These are phyloP conservation scores for Girardinichthys multiradiatus DNA, from an alignment of 2,113 vertebrate genomes.

Conservation along the genomic window DNA sequence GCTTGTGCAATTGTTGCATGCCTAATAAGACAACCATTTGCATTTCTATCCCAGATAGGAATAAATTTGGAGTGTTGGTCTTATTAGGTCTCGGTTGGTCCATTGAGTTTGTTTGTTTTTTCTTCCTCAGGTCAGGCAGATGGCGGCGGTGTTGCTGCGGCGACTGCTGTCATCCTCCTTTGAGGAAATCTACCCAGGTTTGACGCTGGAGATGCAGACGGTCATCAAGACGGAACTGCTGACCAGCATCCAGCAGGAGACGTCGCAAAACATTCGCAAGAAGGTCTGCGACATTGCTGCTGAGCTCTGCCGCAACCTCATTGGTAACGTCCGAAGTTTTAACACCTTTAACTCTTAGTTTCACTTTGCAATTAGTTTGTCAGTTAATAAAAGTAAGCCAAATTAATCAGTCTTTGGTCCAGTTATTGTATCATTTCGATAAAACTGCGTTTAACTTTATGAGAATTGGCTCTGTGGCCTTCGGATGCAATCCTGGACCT, in stretches of 20 bases:
- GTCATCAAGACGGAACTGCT: constrained; percentile 93
- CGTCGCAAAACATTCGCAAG: constrained; percentile 90
- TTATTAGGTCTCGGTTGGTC: neutral
- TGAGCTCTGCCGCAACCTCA: constrained; percentile 93
- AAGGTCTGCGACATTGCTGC: constrained; percentile 97
- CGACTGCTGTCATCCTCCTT: constrained; percentile 95
- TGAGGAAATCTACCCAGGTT: constrained; percentile 93
- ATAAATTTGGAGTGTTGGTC: neutral
- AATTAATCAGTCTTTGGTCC: too few relatives aligned
- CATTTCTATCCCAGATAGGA: neutral
- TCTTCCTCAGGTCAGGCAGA: constrained; percentile 89
- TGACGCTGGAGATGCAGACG: constrained; percentile 89
- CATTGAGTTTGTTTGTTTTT: neutral
- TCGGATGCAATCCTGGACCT: too few relatives aligned
- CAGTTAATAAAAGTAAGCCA: too few relatives aligned
- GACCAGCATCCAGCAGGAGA: constrained; percentile 90
- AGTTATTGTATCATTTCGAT: neutral
- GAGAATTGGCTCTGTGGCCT: neutral
- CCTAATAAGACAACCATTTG: too few relatives aligned
- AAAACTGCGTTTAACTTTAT: too few relatives aligned
- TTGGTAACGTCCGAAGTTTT: constrained; percentile 79
- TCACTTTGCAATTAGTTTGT: too few relatives aligned
- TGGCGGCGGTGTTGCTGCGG: constrained; percentile 95
- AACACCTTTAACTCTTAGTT: neutral
- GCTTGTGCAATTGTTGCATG: too few relatives aligned